Percentiles rank a stretch among this genome's conserved stretches.
phyloP scores from a whole-genome alignment of 1,140 invertebrate genomes.

The Trachymyrmex septentrionalis region DNA sequence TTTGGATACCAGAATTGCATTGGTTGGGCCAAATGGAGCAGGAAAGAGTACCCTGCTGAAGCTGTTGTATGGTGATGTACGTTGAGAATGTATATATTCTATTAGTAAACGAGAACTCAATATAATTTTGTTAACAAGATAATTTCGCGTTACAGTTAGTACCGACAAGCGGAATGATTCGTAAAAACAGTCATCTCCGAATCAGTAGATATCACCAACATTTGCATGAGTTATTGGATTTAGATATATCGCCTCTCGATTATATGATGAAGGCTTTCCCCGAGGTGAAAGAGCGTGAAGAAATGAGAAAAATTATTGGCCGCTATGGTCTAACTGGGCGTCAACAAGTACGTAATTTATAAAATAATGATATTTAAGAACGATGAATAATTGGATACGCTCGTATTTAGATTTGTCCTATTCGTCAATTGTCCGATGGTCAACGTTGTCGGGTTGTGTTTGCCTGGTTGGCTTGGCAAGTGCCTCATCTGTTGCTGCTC shows the following conservation, averaged over 20 bases:
- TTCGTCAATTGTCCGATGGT: constrained; percentile 98
- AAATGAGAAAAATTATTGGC: constrained; percentile 99
- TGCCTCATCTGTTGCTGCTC: constrained; percentile 96
- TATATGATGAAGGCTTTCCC: constrained; percentile 99
- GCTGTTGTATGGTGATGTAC: constrained; percentile 96
- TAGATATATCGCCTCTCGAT: constrained; percentile 98
- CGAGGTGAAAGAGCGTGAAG: constrained; percentile 98
- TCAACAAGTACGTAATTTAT: constrained; percentile 92
- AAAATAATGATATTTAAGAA: background rate
- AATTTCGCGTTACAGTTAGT: constrained; percentile 89
- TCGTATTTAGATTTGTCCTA: constrained; percentile 94
- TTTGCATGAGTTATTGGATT: constrained; percentile 97
- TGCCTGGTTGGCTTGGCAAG: constrained; percentile 98
- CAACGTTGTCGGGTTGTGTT: constrained; percentile 99
- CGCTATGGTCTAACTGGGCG: constrained; percentile 98
- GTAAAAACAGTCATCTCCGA: constrained; percentile 98
- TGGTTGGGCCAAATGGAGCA: constrained; percentile 99
- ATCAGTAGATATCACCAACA: constrained; percentile 99
- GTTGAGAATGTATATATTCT: constrained; percentile 73
- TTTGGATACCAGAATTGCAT: constrained; percentile 97
- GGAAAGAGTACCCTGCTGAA: constrained; percentile 99
- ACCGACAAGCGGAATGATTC: constrained; percentile 98
- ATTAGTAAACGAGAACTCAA: background rate
- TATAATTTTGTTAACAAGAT: constrained; percentile 15
- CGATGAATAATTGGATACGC: background rate